These are phyloP conservation scores for Stratiomys singularior DNA, from an alignment of 2,888 invertebrate species.

Conservation along the genomic window DNA sequence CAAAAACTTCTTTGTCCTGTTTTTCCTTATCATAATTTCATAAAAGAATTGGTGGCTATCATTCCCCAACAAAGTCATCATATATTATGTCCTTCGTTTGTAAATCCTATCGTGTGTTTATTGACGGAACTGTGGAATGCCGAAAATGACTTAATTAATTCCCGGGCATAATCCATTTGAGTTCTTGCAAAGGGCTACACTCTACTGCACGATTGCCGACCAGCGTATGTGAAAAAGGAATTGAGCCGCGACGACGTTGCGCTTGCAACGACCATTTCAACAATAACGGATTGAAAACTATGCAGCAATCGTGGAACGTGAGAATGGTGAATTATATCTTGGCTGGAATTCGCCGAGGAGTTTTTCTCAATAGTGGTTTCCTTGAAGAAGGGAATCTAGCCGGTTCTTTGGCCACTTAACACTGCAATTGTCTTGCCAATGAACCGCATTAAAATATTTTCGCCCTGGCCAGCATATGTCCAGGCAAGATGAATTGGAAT, in stretches of 20 bases:
- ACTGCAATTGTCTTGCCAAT: constrained; percentile 37
- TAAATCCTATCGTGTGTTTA: not conserved
- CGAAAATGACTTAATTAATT: constrained; percentile 48
- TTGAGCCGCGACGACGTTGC: not conserved
- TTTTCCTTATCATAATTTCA: constrained; percentile 38
- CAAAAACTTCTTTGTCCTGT: constrained; percentile 24
- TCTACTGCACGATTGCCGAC: not conserved
- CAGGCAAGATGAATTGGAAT: constrained; percentile 32
- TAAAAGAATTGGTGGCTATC: constrained; percentile 40
- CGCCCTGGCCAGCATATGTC: constrained; percentile 39
- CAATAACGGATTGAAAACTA: constrained; percentile 39
- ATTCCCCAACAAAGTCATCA: constrained; percentile 36
- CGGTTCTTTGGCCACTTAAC: constrained; percentile 38
- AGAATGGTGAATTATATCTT: constrained; percentile 49
- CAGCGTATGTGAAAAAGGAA: not conserved
- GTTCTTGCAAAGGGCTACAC: constrained; percentile 16
- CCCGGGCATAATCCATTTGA: constrained; percentile 40
- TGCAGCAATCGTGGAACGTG: constrained; percentile 45
- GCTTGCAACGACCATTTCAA: not conserved
- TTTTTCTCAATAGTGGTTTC: constrained; percentile 25
- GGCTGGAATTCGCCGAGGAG: constrained; percentile 33
- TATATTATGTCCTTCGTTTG: constrained; percentile 12
- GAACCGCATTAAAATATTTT: constrained; percentile 49
- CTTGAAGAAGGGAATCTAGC: constrained; percentile 16
- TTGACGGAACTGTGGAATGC: constrained; percentile 44